phyloP scores from a whole-genome alignment of 1,140 invertebrate genomes.

The Thalassaphorura encarpata region DNA sequence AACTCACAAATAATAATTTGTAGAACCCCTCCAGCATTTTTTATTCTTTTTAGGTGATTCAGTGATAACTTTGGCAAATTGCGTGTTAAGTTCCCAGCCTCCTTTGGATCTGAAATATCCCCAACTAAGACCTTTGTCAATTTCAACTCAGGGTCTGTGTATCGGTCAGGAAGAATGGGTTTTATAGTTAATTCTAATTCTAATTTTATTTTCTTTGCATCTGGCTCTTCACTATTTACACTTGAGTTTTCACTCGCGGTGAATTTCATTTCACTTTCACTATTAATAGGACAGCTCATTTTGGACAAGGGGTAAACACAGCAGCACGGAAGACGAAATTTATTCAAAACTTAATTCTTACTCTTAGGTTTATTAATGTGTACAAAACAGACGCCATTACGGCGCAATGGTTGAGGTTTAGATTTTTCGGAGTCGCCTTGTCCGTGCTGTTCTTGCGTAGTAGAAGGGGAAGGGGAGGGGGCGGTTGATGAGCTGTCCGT shows the following conservation, averaged over 20 bases:
- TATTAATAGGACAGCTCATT: too few species aligned
- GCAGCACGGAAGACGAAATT: too few species aligned
- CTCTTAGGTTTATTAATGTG: slow-evolving; percentile 15
- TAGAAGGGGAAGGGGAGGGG: background rate
- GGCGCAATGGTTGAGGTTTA: too few species aligned
- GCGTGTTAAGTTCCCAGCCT: slow-evolving; percentile 52
- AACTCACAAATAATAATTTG: slow-evolving; percentile 47
- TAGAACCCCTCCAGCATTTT: slow-evolving; percentile 40
- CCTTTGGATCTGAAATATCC: slow-evolving; percentile 47
- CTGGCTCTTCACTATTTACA: background rate
- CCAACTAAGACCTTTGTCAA: slow-evolving; percentile 50
- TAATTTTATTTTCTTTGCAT: slow-evolving; percentile 8
- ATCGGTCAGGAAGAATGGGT: slow-evolving; percentile 44
- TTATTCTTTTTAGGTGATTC: slow-evolving; percentile 60
- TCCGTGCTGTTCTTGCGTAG: background rate
- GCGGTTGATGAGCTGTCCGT: background rate
- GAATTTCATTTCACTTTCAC: too few species aligned
- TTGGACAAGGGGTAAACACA: too few species aligned
- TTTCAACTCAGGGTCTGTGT: slow-evolving; percentile 40
- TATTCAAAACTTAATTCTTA: too few species aligned
- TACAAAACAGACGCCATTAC: slow-evolving; percentile 24
- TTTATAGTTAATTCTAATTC: background rate
- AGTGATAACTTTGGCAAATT: slow-evolving; percentile 48
- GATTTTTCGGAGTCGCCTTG: too few species aligned
- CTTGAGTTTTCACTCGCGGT: too few species aligned